Evolutionary conservation across 2,113 vertebrate genomes (phyloP).

Genomic region (Sciurus niger): DNA sequence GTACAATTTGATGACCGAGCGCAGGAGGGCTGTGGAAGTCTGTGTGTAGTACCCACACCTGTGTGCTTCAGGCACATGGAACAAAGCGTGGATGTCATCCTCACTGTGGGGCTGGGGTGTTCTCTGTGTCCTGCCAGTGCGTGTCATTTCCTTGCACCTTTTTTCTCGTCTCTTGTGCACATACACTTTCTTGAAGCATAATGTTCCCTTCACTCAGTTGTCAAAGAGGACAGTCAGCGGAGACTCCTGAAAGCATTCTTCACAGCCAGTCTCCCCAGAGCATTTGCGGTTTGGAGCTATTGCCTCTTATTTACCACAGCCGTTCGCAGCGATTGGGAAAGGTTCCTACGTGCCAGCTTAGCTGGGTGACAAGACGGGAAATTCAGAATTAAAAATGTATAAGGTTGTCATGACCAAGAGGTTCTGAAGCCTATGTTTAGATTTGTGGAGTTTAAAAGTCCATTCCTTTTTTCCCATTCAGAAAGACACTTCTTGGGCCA

Average conservation of each 20-base stretch:
- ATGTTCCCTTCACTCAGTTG: neutral
- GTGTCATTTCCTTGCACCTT: rapidly evolving
- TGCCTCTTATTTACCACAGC: neutral
- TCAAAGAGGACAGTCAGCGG: neutral
- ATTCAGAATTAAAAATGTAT: neutral
- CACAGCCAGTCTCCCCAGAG: neutral
- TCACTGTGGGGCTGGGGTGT: rapidly evolving
- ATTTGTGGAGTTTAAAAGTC: neutral
- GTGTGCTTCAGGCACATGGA: neutral
- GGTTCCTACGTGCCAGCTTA: neutral
- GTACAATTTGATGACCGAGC: too few species aligned
- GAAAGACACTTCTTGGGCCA: conserved; percentile 94
- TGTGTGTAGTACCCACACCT: neutral
- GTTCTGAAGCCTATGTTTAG: rapidly evolving
- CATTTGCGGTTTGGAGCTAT: neutral
- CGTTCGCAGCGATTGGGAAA: rapidly evolving
- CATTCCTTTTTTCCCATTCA: conserved; percentile 80
- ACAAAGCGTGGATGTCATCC: neutral
- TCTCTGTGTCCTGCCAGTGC: neutral
- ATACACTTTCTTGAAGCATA: neutral
- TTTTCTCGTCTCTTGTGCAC: neutral
- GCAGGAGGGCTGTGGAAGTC: rapidly evolving
- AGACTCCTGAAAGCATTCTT: neutral
- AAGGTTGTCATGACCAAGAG: neutral
- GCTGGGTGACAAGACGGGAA: neutral